Percentiles rank a stretch among this genome's conserved stretches.
phyloP scores from a whole-genome alignment of 2,797 vertebrate genomes.

The Australoheros facetus region DNA sequence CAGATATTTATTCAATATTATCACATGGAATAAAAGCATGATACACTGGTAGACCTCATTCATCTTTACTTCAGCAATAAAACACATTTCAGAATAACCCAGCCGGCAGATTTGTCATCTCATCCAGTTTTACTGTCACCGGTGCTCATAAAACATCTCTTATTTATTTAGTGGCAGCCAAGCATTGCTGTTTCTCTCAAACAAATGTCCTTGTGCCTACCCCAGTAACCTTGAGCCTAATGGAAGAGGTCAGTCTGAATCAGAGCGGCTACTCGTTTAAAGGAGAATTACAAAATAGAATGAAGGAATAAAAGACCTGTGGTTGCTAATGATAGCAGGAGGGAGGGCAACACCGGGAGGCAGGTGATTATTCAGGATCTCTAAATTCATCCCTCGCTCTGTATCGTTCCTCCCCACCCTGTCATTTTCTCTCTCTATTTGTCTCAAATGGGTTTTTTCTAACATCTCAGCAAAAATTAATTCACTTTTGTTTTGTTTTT shows the following conservation, averaged over 20 bases:
- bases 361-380: slow-evolving; percentile 60
- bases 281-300: slow-evolving; percentile 59
- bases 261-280: slow-evolving; percentile 27
- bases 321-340: slow-evolving; percentile 66
- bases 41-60: slow-evolving; percentile 24
- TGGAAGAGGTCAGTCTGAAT: slow-evolving; percentile 63
- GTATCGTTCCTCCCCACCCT: background rate
- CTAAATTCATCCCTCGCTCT: slow-evolving; percentile 30
- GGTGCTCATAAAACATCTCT: slow-evolving; percentile 64
- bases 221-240: slow-evolving; percentile 78
- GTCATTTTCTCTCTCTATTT: slow-evolving; percentile 1
- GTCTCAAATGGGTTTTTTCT: slow-evolving; percentile 23
- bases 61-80: slow-evolving; percentile 40
- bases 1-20: background rate
- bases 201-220: slow-evolving; percentile 66
- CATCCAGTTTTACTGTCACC: slow-evolving; percentile 65
- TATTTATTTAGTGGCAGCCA: slow-evolving; percentile 68
- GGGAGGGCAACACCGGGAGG: slow-evolving; percentile 15
- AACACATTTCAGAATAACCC: slow-evolving; percentile 25
- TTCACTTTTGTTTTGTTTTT: slow-evolving; percentile 13
- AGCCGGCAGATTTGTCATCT: slow-evolving; percentile 65
- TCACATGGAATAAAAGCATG: background rate
- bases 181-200: slow-evolving; percentile 55
- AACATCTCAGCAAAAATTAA: slow-evolving; percentile 45
- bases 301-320: slow-evolving; percentile 63